Evolutionary conservation across 2,888 invertebrate genomes (phyloP).

Genomic region (Trachelus iudaicus): DNA sequence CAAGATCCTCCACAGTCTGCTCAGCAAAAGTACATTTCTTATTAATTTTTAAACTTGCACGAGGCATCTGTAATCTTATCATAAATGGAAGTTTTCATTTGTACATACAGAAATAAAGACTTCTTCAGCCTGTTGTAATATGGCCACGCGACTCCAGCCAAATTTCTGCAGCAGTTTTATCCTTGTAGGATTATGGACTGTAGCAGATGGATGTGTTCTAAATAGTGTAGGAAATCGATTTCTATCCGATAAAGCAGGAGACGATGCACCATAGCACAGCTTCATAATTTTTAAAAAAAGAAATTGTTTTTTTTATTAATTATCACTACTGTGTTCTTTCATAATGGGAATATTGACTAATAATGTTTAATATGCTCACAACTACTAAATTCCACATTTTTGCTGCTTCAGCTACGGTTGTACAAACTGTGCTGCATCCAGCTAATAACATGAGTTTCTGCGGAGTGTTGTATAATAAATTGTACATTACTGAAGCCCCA

Average conservation of each 20-base stretch:
- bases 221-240: conserved; percentile 97
- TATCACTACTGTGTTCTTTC: conserved; percentile 7
- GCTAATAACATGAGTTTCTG: conserved; percentile 94
- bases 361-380: conserved; percentile 73
- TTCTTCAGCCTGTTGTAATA: conserved; percentile 98
- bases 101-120: conserved; percentile 89
- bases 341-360: neutral
- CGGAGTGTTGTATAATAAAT: conserved; percentile 94
- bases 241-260: conserved; percentile 96
- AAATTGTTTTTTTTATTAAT: conserved; percentile 20
- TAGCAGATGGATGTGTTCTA: conserved; percentile 98
- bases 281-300: conserved; percentile 64
- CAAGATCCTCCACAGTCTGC: conserved; percentile 96
- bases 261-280: conserved; percentile 99
- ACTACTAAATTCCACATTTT: conserved; percentile 99
- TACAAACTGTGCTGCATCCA: conserved; percentile 98
- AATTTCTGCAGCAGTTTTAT: conserved; percentile 97
- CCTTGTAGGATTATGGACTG: conserved; percentile 97
- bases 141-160: conserved; percentile 97
- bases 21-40: conserved; percentile 45
- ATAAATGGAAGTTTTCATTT: neutral
- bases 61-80: neutral
- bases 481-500: conserved; percentile 98
- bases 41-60: neutral
- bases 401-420: conserved; percentile 98